Percentiles rank a stretch among this genome's conserved stretches.
Evolutionary conservation across 2,113 vertebrate genomes (phyloP).

Genomic region (Cavia porcellus): DNA sequence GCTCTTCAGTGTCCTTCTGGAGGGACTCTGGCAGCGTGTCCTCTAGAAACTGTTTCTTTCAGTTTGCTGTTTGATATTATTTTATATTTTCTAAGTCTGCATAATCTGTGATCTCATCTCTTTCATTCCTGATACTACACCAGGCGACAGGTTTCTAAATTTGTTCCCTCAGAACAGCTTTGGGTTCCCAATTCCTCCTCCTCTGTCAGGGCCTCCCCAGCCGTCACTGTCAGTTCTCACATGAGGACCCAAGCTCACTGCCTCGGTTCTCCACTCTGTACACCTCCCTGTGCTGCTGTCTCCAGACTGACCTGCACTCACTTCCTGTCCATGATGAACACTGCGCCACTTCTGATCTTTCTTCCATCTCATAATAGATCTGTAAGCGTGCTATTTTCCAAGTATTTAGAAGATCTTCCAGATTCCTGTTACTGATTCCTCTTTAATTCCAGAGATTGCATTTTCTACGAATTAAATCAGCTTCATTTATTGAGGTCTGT

Average conservation of each 20-base stretch:
- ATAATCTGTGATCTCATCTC: not conserved
- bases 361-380: slow-evolving; percentile 5
- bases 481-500: not conserved
- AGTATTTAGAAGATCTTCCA: slow-evolving; percentile 33
- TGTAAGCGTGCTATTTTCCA: slow-evolving; percentile 4
- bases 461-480: not conserved
- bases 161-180: not conserved
- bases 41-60: not conserved
- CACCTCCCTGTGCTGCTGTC: not conserved
- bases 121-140: not conserved
- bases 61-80: not conserved
- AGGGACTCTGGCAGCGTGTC: not conserved
- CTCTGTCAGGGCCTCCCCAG: not conserved
- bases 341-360: not conserved
- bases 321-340: not conserved
- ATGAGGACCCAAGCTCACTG: not conserved
- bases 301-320: not conserved
- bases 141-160: not conserved
- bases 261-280: not conserved
- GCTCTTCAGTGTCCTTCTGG: not conserved
- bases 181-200: not conserved
- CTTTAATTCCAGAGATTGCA: not conserved
- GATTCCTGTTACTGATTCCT: not conserved
- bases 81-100: not conserved
- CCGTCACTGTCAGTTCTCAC: not conserved